Evolutionary conservation across 30 jellyfish, hydroid and myxozoan genomes (phyloP), one percentile per base, ranked within the genome.

Genomic region (Hydractinia echinata): DNA sequence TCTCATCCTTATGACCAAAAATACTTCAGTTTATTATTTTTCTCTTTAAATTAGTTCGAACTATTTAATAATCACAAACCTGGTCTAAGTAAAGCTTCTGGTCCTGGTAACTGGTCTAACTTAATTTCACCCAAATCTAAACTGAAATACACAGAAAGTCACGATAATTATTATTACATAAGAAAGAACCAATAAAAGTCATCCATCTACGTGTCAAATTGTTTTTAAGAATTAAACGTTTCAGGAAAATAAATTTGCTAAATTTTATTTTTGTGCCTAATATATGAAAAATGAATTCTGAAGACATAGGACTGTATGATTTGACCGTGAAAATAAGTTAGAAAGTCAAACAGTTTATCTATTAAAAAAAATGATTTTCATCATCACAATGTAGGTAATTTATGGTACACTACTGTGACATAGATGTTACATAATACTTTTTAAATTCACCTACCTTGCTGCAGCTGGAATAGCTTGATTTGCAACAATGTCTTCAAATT

Each of bases 381-480:
- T 30, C 44, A 30, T 30, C 44, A 30, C 44, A 30, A 30, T 30
- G 44, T 30, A 30, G 44, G 44, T 30, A 30, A 30, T 30, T n/a
- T 30, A 30, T 30, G 44, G 2, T 30, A 30, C 44, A 30, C 44
- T 30, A 30, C 44, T 30, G 44, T 30, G 44, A 30, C 44, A 30
- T 30, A 2, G 2, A 30, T 30, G 1, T 66, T 6, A 6, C 15
- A 8, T 6, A 13, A 6, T 30, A 30, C 44, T 30, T 30, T 30
- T 30, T 30, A 30, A 30, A 30, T 30, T 30, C 44, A 30, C 85
- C 77, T 78, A 91, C 97, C 82, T 91, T 51, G 97, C 81, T 10
- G 97, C 97, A 3, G 95, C 95, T 18, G 97, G 97, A 30, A 91
- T 91, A 8, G 97, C 97, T 83, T 91, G 97, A 55, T 91, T 91